Conservation (phyloP, 2,113 vertebrate genomes). For the Smithornis capensis region DNA sequence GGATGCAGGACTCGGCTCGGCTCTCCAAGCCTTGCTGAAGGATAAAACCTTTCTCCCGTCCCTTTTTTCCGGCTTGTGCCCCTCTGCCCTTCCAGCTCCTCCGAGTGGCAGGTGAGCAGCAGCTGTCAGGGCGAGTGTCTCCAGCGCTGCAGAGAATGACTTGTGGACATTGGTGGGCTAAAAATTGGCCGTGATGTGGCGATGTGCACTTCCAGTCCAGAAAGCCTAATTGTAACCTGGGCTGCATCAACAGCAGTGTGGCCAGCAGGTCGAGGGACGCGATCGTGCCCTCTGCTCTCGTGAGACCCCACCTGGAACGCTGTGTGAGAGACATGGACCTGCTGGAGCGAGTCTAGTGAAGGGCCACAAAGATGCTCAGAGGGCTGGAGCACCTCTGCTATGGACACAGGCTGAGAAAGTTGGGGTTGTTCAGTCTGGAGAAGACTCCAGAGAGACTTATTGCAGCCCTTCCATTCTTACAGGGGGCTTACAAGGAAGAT, state of each 20-base stretch:
- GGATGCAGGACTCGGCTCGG: accelerated
- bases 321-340: accelerated
- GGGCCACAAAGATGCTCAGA: accelerated
- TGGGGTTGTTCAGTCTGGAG: background rate
- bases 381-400: background rate
- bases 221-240: accelerated
- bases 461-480: too few relatives aligned
- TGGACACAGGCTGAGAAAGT: accelerated
- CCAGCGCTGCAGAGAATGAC: background rate
- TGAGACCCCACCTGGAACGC: background rate
- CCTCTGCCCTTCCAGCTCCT: background rate
- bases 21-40: background rate
- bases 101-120: background rate
- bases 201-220: accelerated
- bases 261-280: accelerated
- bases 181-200: accelerated
- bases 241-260: background rate
- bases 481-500: background rate
- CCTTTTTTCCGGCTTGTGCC: background rate
- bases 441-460: accelerated
- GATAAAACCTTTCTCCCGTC: background rate
- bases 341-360: accelerated
- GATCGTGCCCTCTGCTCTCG: background rate
- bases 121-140: background rate
- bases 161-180: accelerated